These are phyloP conservation scores for Andrena dorsata DNA, from an alignment of 2,888 invertebrate species.

Conservation along the genomic window DNA sequence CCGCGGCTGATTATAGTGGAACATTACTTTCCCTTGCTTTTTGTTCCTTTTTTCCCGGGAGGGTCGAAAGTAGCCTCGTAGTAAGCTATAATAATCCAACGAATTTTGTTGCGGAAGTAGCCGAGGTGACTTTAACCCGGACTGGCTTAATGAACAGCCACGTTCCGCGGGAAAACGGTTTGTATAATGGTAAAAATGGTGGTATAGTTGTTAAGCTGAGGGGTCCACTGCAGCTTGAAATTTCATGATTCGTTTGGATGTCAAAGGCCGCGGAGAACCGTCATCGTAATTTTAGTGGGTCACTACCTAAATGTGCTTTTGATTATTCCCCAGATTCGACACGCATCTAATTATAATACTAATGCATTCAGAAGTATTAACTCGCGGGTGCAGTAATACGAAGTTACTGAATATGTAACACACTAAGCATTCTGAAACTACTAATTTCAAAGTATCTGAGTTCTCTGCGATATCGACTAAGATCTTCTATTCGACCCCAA, in stretches of 20 bases:
- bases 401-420: no score
- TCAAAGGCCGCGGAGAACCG: not conserved
- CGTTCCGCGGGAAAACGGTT: not conserved
- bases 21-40: not conserved
- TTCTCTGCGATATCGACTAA: no score
- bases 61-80: not conserved
- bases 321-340: no score
- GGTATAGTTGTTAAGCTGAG: not conserved
- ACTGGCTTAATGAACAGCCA: not conserved
- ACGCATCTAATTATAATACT: no score
- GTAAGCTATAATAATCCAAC: not conserved
- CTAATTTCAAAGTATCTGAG: no score
- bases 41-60: not conserved
- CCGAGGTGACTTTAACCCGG: not conserved
- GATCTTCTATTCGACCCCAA: no score
- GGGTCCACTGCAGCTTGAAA: not conserved
- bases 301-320: no score
- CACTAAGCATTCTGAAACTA: no score
- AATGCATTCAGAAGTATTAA: no score
- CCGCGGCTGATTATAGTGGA: not conserved
- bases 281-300: not conserved
- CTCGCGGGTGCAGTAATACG: no score
- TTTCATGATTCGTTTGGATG: not conserved
- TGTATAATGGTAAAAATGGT: not conserved
- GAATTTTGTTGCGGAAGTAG: conserved; percentile 1